Evolutionary conservation across 2,113 vertebrate genomes (phyloP).

Genomic region (Blennius ocellaris): DNA sequence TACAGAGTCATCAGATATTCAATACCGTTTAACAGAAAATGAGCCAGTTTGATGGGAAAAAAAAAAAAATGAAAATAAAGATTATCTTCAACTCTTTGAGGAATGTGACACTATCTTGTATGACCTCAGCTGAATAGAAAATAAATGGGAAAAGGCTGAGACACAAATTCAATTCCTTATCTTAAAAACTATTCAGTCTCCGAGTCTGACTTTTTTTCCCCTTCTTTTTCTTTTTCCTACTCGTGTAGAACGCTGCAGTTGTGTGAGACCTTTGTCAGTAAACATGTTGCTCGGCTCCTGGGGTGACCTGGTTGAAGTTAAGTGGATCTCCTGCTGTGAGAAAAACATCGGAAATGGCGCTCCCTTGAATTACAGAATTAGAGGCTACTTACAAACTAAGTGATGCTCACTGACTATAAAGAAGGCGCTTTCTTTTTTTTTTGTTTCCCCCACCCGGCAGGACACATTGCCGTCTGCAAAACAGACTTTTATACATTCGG

Average conservation of each 20-base stretch:
- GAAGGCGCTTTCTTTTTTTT: constrained; percentile 34
- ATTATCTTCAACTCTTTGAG: too few relatives aligned
- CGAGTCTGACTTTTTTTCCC: not conserved
- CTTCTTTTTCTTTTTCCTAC: not conserved
- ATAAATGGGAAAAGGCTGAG: too few relatives aligned
- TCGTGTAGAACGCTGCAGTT: constrained; percentile 35
- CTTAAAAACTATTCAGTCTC: not conserved
- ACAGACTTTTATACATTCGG: constrained; percentile 2
- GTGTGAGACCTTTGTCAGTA: constrained; percentile 36
- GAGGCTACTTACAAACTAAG: constrained; percentile 14
- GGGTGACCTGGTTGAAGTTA: constrained; percentile 21
- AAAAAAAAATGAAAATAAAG: too few relatives aligned
- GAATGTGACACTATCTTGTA: too few relatives aligned
- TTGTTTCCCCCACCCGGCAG: constrained; percentile 5
- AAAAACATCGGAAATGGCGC: constrained; percentile 21
- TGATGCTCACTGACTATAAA: constrained; percentile 23
- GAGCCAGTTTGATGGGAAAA: too few relatives aligned
- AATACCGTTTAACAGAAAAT: too few relatives aligned
- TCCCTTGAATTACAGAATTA: constrained; percentile 31
- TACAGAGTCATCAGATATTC: too few relatives aligned
- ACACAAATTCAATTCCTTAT: too few relatives aligned
- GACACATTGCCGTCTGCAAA: constrained; percentile 10
- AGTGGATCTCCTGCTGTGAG: constrained; percentile 56
- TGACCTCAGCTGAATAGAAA: too few relatives aligned
- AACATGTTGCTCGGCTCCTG: constrained; percentile 34